Conservation (phyloP, 2,113 vertebrate species). For the Zosterops pallidus region DNA sequence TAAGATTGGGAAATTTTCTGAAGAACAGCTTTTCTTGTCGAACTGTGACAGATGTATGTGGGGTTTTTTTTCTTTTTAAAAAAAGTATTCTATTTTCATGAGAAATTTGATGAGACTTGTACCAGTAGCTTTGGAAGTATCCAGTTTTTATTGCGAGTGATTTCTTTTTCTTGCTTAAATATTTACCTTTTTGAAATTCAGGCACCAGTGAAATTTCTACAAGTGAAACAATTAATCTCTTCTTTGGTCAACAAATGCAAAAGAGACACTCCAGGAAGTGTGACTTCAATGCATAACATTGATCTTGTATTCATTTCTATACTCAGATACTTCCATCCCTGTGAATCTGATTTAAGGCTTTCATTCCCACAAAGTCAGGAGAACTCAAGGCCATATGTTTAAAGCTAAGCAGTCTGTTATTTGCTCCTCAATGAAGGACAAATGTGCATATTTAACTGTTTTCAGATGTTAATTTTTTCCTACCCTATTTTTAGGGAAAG, state of each 20-base stretch:
- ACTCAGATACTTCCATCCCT: not conserved
- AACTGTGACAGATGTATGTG: not conserved
- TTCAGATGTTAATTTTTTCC: not conserved
- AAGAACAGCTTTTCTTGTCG: not conserved
- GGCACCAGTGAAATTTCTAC: not conserved
- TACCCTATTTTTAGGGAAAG: not conserved
- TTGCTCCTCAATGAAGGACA: not conserved
- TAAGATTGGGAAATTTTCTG: not conserved
- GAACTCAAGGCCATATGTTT: not conserved
- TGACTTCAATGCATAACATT: not conserved
- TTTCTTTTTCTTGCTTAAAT: not conserved
- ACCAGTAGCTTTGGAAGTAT: not conserved
- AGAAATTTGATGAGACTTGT: not conserved
- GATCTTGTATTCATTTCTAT: not conserved
- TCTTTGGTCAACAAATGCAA: not conserved
- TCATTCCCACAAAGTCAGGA: not conserved
- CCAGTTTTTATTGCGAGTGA: not conserved
- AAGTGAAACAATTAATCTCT: not conserved
- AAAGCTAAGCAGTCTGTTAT: not conserved
- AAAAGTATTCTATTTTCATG: not conserved
- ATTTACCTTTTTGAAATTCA: not conserved
- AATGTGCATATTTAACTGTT: not conserved
- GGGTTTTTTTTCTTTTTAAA: not conserved
- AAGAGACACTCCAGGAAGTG: not conserved
- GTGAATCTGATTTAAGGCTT: not conserved